phyloP scores from a whole-genome alignment of 2,113 vertebrate genomes.

The Lophura nycthemera region DNA sequence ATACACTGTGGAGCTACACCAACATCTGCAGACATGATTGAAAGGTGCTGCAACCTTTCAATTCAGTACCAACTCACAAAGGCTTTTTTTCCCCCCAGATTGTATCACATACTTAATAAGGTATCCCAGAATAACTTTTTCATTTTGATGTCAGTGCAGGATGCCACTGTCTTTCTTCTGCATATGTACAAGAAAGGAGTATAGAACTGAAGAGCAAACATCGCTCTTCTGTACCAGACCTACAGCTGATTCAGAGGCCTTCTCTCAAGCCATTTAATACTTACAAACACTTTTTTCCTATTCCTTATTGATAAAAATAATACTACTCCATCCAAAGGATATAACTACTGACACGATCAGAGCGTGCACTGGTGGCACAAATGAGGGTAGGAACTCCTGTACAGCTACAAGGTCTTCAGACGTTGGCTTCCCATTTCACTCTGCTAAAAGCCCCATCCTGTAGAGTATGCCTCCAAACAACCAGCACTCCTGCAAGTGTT shows the following conservation, averaged over 20 bases:
- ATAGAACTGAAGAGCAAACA: not conserved
- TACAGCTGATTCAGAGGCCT: not conserved
- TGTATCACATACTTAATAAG: not conserved
- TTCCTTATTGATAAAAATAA: not conserved
- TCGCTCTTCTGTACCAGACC: not conserved
- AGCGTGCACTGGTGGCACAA: not conserved
- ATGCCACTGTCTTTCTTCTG: not conserved
- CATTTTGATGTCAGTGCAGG: not conserved
- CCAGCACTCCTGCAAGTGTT: not conserved
- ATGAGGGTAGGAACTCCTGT: not conserved
- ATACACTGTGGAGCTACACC: not conserved
- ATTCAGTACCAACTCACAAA: not conserved
- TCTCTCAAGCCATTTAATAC: not conserved
- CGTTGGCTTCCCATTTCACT: not conserved
- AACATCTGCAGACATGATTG: not conserved
- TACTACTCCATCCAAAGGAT: not conserved
- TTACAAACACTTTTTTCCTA: not conserved
- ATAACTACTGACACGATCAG: rapidly evolving
- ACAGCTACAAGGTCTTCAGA: not conserved
- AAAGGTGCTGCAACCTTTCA: not conserved
- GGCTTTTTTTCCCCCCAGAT: no score
- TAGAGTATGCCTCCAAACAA: not conserved
- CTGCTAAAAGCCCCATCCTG: not conserved
- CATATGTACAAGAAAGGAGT: rapidly evolving
- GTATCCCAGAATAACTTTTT: not conserved